Conservation (phyloP, 1,140 invertebrate species). For the Leptonema lineaticorne region DNA sequence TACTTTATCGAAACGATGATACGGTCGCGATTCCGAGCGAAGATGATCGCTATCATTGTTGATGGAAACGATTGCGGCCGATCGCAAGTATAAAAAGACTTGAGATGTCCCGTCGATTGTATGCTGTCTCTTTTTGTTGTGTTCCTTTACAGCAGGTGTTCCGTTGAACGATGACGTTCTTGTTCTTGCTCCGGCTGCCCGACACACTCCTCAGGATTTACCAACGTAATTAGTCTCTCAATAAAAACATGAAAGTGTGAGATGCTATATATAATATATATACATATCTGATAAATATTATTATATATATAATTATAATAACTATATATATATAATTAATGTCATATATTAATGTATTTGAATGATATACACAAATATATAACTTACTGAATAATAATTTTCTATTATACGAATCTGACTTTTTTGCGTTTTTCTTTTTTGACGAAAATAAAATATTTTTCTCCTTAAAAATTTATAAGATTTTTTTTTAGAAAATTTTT, state of each 20-base stretch:
- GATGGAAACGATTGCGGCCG: no score
- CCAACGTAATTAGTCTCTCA: conserved; percentile 42
- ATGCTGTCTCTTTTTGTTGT: conserved; percentile 39
- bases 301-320: conserved; percentile 40
- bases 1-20: no score
- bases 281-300: conserved; percentile 37
- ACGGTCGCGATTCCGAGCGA: no score
- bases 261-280: conserved; percentile 41
- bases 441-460: no score
- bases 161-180: conserved; percentile 29
- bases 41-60: no score
- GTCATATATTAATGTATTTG: conserved; percentile 40
- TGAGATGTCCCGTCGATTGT: conserved; percentile 31
- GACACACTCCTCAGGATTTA: conserved; percentile 24
- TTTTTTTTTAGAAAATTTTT: no score
- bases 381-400: not conserved
- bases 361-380: conserved; percentile 36
- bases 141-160: conserved; percentile 39
- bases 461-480: no score
- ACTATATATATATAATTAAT: conserved; percentile 41
- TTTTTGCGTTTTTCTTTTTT: no score
- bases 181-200: conserved; percentile 21
- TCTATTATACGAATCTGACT: not conserved
- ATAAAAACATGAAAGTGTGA: conserved; percentile 42
- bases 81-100: not conserved